Conservation (phyloP, 2,113 vertebrate genomes). For the Passer domesticus region DNA sequence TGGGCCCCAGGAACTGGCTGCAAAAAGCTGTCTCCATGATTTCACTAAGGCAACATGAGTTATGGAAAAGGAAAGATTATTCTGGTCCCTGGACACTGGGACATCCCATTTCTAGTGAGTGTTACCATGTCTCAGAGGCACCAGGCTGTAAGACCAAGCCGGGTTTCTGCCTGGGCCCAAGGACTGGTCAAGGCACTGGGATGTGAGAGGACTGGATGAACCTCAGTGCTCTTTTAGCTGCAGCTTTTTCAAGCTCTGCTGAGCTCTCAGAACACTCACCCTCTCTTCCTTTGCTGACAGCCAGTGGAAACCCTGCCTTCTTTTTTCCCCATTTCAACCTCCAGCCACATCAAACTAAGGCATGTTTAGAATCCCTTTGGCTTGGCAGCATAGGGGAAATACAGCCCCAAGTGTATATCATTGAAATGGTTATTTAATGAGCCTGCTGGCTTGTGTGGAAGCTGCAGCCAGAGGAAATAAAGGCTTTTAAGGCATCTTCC, state of each 20-base stretch:
- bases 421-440: background rate
- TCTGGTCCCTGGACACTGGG: background rate
- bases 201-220: background rate
- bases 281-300: background rate
- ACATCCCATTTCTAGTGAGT: background rate
- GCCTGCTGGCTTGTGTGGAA: background rate
- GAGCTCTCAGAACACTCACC: background rate
- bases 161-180: background rate
- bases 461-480: slow-evolving; percentile 39
- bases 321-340: background rate
- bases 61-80: background rate
- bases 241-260: background rate
- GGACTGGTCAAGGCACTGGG: fast-evolving
- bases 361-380: background rate
- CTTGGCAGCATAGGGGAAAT: background rate
- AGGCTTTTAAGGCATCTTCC: slow-evolving; percentile 35
- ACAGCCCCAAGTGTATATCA: background rate
- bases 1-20: background rate
- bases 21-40: background rate
- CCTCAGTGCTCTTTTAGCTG: background rate
- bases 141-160: fast-evolving
- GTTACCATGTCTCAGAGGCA: background rate
- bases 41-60: background rate
- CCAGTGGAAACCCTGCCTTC: background rate
- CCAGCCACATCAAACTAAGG: background rate